These are phyloP conservation scores for Synergus gifuensis DNA, from an alignment of 2,888 invertebrate genomes.

Conservation along the genomic window DNA sequence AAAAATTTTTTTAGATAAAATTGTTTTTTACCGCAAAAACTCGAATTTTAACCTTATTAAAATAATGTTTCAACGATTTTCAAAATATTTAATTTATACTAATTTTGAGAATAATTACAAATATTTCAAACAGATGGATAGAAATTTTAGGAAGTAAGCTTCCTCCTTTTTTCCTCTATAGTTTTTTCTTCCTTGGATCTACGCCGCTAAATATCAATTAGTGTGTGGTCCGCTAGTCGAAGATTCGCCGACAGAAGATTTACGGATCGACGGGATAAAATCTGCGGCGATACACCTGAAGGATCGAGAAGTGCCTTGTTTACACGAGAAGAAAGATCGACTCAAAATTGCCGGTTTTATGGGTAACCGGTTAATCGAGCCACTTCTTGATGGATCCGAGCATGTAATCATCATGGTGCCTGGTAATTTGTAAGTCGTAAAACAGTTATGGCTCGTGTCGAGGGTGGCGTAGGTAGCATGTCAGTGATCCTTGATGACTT, in stretches of 20 bases:
- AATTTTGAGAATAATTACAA: too few species aligned
- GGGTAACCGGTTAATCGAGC: slow-evolving; percentile 42
- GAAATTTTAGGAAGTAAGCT: neutral
- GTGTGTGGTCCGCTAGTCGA: slow-evolving; percentile 33
- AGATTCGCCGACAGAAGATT: slow-evolving; percentile 19
- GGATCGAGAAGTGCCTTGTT: slow-evolving; percentile 20
- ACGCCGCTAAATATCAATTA: slow-evolving; percentile 28
- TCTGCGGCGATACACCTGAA: slow-evolving; percentile 1
- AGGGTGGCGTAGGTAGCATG: slow-evolving; percentile 1
- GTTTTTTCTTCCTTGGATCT: slow-evolving; percentile 8
- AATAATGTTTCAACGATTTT: too few species aligned
- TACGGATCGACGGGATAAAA: slow-evolving; percentile 20
- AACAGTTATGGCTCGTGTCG: slow-evolving; percentile 36
- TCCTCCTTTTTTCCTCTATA: neutral
- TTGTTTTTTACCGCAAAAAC: too few species aligned
- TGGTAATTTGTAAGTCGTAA: slow-evolving; percentile 39
- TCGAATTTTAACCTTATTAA: too few species aligned
- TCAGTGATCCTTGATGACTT: neutral
- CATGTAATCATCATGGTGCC: slow-evolving; percentile 17
- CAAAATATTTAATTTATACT: too few species aligned
- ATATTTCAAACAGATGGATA: too few species aligned
- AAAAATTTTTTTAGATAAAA: too few species aligned
- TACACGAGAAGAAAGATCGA: slow-evolving; percentile 38
- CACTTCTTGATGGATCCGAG: slow-evolving; percentile 34
- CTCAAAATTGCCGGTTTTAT: slow-evolving; percentile 35